Base-by-base conservation (phyloP, 1,140 invertebrate genomes). In the Ceratina australensis region DNA sequence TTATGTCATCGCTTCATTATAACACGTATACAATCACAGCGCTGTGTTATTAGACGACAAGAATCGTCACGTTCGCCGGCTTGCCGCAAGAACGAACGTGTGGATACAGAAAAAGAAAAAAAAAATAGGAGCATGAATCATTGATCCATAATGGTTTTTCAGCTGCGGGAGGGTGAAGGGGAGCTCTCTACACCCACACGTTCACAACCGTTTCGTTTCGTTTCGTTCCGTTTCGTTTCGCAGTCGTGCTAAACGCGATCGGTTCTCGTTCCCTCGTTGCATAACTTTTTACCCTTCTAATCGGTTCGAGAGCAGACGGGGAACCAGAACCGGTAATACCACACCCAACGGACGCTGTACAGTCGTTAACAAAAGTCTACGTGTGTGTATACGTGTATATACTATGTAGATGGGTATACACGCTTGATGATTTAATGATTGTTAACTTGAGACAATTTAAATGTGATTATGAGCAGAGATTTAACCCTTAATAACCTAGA, bases 251-350 rank as follows among this genome's bases (percentile, higher is more conserved):
- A 67, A 77, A 83, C 74, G 72, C 81, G 81, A 83, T 80, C 82
- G 13, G 63, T 57, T 73, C 52, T 80, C 57, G 33, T 42, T 42
- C 33, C 33, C 33, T 42, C 33, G 33, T 85, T 85, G 82, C 83
- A 81, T 84, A 85, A 85, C 83, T 73, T 72, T 71, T 57, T 42
- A 42, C 79, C 86, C 85, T 87, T 87, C 85, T 87, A 87, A 87
- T 87, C 85, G 81, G 66, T 60, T 28, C 74, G 33, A 42, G 33
- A 42, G 33, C 33, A 42, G 33, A 42, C 33, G 80, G 83, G 84
- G 74, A 60, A 77, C 78, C 72, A 81, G 69, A 86, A 88, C 87
- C 82, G 86, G 87, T 88, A 88, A 81, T 84, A 87, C 87, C 87
- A 88, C 87, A 86, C 87, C 87, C 87, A 87, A 76, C 63, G 73